phyloP scores from a whole-genome alignment of 2,888 invertebrate species.

The Halocaridina rubra region DNA sequence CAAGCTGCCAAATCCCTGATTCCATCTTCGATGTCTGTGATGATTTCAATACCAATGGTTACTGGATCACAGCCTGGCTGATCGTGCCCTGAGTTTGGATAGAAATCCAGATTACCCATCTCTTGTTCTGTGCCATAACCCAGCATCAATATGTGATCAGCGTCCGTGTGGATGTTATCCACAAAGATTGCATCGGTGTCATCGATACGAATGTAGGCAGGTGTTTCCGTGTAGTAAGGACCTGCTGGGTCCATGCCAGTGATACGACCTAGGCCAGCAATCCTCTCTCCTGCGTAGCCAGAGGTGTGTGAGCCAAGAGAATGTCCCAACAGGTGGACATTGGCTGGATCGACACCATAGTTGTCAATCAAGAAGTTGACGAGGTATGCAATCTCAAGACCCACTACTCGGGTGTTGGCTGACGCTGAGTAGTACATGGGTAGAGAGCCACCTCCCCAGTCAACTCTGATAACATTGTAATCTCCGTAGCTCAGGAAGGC shows the following conservation, averaged over 20 bases:
- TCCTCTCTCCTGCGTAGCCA: background rate
- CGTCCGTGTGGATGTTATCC: background rate
- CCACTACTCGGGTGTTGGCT: constrained; percentile 87
- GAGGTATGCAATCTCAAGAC: constrained; percentile 82
- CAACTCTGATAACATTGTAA: constrained; percentile 84
- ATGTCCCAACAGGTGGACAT: background rate
- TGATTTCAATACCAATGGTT: background rate
- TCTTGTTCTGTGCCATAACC: background rate
- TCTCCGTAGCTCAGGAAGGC: background rate
- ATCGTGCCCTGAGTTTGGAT: background rate
- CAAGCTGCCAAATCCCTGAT: background rate
- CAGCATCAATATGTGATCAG: background rate
- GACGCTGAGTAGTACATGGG: constrained; percentile 89
- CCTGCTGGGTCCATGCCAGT: constrained; percentile 87
- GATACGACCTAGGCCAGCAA: constrained; percentile 32
- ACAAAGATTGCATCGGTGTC: background rate
- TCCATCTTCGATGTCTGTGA: background rate
- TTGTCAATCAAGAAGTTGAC: constrained; percentile 74
- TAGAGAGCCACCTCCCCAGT: constrained; percentile 88
- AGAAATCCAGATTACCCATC: background rate
- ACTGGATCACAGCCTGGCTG: background rate
- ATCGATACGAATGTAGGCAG: background rate
- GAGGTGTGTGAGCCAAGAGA: background rate
- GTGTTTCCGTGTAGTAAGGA: constrained; percentile 73
- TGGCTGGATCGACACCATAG: constrained; percentile 75